Conservation (phyloP, 1,140 invertebrate species). For the Calliphora vicina region DNA sequence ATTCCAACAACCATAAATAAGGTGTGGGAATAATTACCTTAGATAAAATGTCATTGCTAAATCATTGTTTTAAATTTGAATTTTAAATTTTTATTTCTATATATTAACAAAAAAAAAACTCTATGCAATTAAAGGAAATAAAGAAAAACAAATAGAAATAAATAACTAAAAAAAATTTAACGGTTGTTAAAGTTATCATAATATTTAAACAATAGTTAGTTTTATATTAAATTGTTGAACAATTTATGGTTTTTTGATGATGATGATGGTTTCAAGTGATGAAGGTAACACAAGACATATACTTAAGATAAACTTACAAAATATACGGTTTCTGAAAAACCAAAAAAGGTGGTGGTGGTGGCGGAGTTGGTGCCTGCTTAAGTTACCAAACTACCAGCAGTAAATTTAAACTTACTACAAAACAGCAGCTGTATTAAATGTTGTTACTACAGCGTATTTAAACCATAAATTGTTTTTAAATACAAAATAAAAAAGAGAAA, state of each 20-base stretch:
- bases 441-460: not conserved
- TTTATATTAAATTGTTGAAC: slow-evolving; percentile 32
- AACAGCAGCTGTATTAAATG: slow-evolving; percentile 24
- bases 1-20: not conserved
- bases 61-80: not conserved
- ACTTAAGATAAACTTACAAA: slow-evolving; percentile 25
- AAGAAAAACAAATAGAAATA: not conserved
- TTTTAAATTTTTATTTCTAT: not conserved
- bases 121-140: not conserved
- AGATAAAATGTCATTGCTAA: slow-evolving; percentile 1
- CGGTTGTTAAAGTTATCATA: slow-evolving; percentile 1
- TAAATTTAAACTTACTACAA: not conserved
- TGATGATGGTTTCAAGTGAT: slow-evolving; percentile 28
- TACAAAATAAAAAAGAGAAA: too few species aligned
- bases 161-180: not conserved
- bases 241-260: slow-evolving; percentile 31
- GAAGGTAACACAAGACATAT: slow-evolving; percentile 30
- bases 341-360: not conserved
- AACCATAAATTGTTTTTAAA: slow-evolving; percentile 28
- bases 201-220: slow-evolving; percentile 26
- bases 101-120: not conserved
- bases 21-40: not conserved
- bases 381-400: slow-evolving; percentile 8
- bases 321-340: slow-evolving; percentile 20
- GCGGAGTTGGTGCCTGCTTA: slow-evolving; percentile 4